These are phyloP conservation scores for Eristalinus aeneus DNA, from an alignment of 2,888 invertebrate species.

Conservation along the genomic window DNA sequence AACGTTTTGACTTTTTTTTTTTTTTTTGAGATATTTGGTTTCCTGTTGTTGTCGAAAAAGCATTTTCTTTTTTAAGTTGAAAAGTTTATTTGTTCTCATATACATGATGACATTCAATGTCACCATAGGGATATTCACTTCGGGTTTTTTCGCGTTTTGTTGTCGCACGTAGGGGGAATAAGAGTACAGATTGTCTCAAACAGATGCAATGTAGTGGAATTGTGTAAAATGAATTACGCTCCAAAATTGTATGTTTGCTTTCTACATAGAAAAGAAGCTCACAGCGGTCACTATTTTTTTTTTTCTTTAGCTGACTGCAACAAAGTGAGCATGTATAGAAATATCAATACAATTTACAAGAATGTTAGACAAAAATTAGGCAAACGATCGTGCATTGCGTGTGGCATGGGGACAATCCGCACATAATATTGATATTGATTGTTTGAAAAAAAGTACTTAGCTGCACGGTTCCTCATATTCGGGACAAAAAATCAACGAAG, in stretches of 20 bases:
- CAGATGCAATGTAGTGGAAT: neutral
- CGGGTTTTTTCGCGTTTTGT: neutral
- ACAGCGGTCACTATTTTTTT: too few relatives aligned
- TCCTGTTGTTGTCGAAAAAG: neutral
- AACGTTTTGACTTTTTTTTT: too few relatives aligned
- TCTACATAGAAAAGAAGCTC: neutral
- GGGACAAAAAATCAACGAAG: too few relatives aligned
- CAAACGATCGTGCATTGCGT: too few relatives aligned
- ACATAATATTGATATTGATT: too few relatives aligned
- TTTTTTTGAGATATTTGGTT: neutral
- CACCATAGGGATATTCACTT: slow-evolving; percentile 37
- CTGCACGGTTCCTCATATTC: too few relatives aligned
- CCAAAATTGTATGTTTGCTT: neutral
- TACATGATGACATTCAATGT: slow-evolving; percentile 29
- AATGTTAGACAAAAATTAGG: too few relatives aligned
- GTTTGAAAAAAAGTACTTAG: too few relatives aligned
- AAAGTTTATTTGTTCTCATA: slow-evolving; percentile 1
- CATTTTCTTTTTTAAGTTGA: slow-evolving; percentile 5
- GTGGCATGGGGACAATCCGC: too few relatives aligned
- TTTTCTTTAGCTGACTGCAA: too few relatives aligned
- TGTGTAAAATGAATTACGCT: neutral
- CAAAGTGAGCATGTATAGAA: too few relatives aligned
- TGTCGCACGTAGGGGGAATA: neutral
- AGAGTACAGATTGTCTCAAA: neutral
- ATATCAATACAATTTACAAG: too few relatives aligned